Evolutionary conservation across 1,140 invertebrate genomes (phyloP).

Genomic region (Anadara kagoshimensis): DNA sequence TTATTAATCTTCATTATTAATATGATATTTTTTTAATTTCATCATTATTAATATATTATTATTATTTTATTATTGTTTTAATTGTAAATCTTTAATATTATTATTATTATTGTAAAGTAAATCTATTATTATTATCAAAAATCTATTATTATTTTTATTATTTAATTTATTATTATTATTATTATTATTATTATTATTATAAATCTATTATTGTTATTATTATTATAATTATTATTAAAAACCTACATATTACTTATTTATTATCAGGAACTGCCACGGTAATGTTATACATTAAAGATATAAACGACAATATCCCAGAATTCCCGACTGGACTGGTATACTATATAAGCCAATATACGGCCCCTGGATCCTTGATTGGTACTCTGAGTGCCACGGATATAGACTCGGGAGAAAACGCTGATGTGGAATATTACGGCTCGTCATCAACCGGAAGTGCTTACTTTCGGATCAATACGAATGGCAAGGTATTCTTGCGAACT

Average conservation of each 20-base stretch:
- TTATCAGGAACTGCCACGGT: constrained; percentile 38
- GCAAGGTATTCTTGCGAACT: constrained; percentile 8
- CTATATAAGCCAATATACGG: constrained; percentile 12
- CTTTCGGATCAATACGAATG: constrained; percentile 20
- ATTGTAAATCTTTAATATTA: no score
- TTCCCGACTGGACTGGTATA: constrained; percentile 21
- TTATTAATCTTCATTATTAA: no score
- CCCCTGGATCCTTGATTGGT: constrained; percentile 8
- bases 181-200: no score
- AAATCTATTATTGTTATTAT: no score
- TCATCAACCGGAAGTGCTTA: constrained; percentile 23
- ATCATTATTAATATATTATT: no score
- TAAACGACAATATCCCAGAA: constrained; percentile 44
- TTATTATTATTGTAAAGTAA: no score
- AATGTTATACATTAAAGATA: constrained; percentile 34
- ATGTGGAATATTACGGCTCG: constrained; percentile 20
- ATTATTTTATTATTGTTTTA: no score
- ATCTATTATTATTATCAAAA: no score
- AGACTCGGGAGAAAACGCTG: constrained; percentile 21
- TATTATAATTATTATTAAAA: no score
- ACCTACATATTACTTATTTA: background rate
- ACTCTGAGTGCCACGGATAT: constrained; percentile 16
- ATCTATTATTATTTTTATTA: no score
- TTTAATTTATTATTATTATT: no score
- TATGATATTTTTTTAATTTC: no score